phyloP scores from a whole-genome alignment of 2,888 invertebrate species.

The Nebria brevicollis region DNA sequence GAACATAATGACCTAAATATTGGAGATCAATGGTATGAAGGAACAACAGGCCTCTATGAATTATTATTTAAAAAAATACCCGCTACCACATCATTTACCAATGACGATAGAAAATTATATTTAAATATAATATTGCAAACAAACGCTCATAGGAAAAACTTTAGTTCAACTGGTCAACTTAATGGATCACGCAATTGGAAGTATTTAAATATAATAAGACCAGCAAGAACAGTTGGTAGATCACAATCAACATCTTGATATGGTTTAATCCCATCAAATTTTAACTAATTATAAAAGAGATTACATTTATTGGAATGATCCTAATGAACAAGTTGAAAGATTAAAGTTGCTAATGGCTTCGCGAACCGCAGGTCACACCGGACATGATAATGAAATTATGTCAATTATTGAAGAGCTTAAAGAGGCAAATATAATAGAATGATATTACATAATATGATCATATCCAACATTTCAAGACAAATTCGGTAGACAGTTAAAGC shows the following conservation, averaged over 20 bases:
- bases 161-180: background rate
- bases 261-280: background rate
- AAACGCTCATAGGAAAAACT: conserved; percentile 5
- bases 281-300: background rate
- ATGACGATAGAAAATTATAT: background rate
- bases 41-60: conserved; percentile 7
- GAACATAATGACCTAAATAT: too few species aligned
- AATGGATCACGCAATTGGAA: background rate
- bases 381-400: conserved; percentile 7
- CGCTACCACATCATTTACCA: too few species aligned
- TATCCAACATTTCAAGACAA: too few species aligned
- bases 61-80: background rate
- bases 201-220: background rate
- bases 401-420: conserved; percentile 3
- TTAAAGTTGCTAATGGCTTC: background rate
- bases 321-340: conserved; percentile 13
- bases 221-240: background rate
- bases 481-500: too few species aligned
- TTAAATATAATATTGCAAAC: background rate
- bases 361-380: background rate
- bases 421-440: background rate
- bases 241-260: background rate
- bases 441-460: too few species aligned
- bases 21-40: background rate
- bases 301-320: conserved; percentile 20